Evolutionary conservation across 2,888 invertebrate genomes (phyloP).

Genomic region (Microctonus hyperodae): DNA sequence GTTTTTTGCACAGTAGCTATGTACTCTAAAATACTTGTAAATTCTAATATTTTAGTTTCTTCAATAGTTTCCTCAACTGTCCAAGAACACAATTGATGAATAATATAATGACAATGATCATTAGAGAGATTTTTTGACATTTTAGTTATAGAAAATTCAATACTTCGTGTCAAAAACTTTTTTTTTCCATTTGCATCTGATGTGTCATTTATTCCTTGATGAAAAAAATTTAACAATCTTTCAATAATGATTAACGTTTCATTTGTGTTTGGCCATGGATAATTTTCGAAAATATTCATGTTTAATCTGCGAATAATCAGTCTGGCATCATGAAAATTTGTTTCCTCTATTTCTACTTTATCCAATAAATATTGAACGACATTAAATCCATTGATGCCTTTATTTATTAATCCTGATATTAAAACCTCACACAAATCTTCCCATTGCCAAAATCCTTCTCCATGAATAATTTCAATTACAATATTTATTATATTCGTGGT

Average conservation of each 20-base stretch:
- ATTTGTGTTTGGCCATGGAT: slow-evolving; percentile 63
- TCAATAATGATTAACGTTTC: slow-evolving; percentile 63
- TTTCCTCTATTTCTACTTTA: slow-evolving; percentile 44
- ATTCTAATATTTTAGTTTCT: slow-evolving; percentile 65
- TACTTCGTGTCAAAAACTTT: slow-evolving; percentile 62
- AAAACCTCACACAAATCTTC: slow-evolving; percentile 60
- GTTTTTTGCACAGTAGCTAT: slow-evolving; percentile 65
- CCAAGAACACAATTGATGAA: slow-evolving; percentile 67
- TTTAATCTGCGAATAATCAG: slow-evolving; percentile 64
- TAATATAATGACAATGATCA: slow-evolving; percentile 63
- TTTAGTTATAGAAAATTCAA: slow-evolving; percentile 67
- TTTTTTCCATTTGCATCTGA: not conserved
- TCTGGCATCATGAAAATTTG: slow-evolving; percentile 60
- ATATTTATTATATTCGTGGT: slow-evolving; percentile 53
- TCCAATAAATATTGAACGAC: slow-evolving; percentile 47
- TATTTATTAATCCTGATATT: slow-evolving; percentile 50
- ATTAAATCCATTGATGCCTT: slow-evolving; percentile 40
- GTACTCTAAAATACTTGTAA: slow-evolving; percentile 66
- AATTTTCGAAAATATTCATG: slow-evolving; percentile 64
- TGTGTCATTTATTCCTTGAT: slow-evolving; percentile 59
- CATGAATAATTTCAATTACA: slow-evolving; percentile 58
- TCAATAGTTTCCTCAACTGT: slow-evolving; percentile 61
- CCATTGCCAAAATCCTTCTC: slow-evolving; percentile 62
- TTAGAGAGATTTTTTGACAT: slow-evolving; percentile 65
- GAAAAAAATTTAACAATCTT: slow-evolving; percentile 65